These are phyloP conservation scores for Orchesellides sinensis DNA, from an alignment of 2,888 invertebrate species.

Conservation along the genomic window DNA sequence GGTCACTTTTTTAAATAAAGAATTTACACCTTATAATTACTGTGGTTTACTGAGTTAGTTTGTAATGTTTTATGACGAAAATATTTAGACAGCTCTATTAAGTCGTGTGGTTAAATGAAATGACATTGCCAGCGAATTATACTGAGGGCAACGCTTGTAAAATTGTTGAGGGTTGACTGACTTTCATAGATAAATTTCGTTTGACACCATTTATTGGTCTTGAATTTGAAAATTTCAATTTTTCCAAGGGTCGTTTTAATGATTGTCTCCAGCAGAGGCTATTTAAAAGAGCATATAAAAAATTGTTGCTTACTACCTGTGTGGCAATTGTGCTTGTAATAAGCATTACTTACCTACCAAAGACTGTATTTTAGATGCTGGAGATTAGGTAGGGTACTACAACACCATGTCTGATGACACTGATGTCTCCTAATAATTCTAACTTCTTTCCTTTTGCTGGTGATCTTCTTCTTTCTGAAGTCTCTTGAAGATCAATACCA, in stretches of 20 bases:
- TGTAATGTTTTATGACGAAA: too few species aligned
- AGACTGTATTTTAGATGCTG: conserved; percentile 16
- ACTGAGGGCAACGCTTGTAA: too few species aligned
- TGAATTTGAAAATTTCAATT: conserved; percentile 15
- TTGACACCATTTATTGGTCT: conserved; percentile 34
- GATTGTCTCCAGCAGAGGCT: conserved; percentile 42
- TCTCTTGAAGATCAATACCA: too few species aligned
- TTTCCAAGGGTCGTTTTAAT: conserved; percentile 55
- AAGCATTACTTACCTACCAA: conserved; percentile 54
- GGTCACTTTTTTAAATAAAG: too few species aligned
- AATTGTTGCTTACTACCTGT: conserved; percentile 45
- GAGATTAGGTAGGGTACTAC: conserved; percentile 24
- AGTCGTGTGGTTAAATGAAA: too few species aligned
- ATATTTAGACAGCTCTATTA: too few species aligned
- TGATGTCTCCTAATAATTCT: conserved; percentile 28
- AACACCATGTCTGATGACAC: conserved; percentile 36
- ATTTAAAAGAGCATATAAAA: conserved; percentile 14
- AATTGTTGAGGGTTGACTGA: too few species aligned
- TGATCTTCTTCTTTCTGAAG: not conserved
- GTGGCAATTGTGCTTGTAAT: conserved; percentile 43
- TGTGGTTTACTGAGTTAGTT: too few species aligned
- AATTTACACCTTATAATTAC: too few species aligned
- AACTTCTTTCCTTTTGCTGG: not conserved
- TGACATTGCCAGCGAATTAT: too few species aligned
- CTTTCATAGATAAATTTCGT: conserved; percentile 60